Conservation (phyloP, 2,113 vertebrate genomes). For the Hucho hucho region DNA sequence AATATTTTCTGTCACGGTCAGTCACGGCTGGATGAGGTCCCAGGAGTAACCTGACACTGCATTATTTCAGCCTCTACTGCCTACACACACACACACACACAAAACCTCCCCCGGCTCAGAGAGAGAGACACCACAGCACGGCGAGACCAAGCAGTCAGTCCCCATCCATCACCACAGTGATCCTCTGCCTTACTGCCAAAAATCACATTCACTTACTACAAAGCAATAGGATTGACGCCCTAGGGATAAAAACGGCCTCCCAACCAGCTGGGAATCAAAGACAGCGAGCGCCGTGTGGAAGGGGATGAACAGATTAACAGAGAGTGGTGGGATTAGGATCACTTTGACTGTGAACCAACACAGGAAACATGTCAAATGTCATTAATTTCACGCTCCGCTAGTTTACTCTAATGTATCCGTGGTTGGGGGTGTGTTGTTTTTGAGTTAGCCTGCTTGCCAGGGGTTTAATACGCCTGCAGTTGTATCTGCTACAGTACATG, state of each 20-base stretch:
- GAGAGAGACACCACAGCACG: neutral
- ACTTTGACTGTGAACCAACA: neutral
- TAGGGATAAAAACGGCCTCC: neutral
- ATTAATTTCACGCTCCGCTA: neutral
- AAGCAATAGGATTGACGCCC: neutral
- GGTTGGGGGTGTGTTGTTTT: neutral
- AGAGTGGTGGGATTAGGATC: neutral
- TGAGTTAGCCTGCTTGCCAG: no score
- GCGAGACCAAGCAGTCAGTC: conserved; percentile 14
- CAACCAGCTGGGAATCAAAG: neutral
- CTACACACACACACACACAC: neutral
- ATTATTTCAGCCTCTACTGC: conserved; percentile 36
- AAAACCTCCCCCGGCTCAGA: neutral
- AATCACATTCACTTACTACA: neutral
- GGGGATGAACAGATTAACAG: neutral
- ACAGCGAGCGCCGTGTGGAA: neutral
- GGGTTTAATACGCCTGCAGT: no score
- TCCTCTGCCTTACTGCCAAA: conserved; percentile 1
- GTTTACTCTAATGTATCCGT: neutral
- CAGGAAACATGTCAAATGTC: neutral
- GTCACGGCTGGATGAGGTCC: conserved; percentile 45
- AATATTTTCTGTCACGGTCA: conserved; percentile 51
- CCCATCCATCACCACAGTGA: conserved; percentile 1
- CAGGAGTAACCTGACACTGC: conserved; percentile 39
- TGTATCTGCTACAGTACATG: no score